These are phyloP conservation scores for Mixornis gularis DNA, from an alignment of 2,113 vertebrate genomes.

Conservation along the genomic window DNA sequence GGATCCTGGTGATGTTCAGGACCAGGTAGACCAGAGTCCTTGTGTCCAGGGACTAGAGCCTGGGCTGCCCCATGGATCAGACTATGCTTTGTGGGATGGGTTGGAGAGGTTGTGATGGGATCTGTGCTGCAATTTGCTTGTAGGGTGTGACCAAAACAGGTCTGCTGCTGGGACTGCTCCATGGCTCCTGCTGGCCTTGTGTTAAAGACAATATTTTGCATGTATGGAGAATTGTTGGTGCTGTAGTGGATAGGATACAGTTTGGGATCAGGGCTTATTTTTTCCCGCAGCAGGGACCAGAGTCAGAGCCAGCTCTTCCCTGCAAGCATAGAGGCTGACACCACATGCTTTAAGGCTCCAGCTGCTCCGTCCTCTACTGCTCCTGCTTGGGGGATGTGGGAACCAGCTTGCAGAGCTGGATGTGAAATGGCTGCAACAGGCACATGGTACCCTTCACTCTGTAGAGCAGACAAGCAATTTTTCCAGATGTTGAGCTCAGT, in stretches of 20 bases:
- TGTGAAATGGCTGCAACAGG: background rate
- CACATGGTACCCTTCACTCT: background rate
- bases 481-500: background rate
- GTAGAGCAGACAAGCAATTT: background rate
- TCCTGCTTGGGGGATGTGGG: background rate
- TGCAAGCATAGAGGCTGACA: background rate
- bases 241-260: background rate
- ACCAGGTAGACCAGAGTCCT: too few relatives aligned
- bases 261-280: background rate
- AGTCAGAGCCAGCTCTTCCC: background rate
- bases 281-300: background rate
- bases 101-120: background rate
- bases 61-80: rapidly evolving
- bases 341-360: background rate
- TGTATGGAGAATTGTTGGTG: background rate
- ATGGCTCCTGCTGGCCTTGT: background rate
- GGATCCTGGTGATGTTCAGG: background rate
- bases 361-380: background rate
- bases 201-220: constrained; percentile 29
- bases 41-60: background rate
- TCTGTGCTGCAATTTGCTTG: background rate
- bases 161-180: background rate
- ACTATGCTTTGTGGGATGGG: background rate
- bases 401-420: background rate
- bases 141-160: background rate